These are phyloP conservation scores for Pachypsylla venusta DNA, from an alignment of 1,140 invertebrate genomes.

Conservation along the genomic window DNA sequence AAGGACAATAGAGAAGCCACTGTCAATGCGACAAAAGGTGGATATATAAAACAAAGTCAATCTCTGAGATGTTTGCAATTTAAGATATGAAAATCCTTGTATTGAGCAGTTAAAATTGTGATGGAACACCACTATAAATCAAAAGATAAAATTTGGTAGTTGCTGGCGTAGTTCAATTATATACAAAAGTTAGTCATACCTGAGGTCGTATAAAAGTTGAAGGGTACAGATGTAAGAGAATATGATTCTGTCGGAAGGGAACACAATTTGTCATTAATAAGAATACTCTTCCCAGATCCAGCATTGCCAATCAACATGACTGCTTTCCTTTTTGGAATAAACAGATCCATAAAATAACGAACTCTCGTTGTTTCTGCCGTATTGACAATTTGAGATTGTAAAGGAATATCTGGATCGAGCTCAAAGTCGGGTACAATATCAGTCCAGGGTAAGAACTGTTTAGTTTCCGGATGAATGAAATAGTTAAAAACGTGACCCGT, in stretches of 20 bases:
- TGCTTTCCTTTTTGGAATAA: conserved; percentile 64
- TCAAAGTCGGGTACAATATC: conserved; percentile 60
- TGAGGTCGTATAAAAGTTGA: conserved; percentile 93
- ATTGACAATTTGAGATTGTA: conserved; percentile 65
- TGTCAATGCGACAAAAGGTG: too few relatives aligned
- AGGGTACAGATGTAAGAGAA: conserved; percentile 72
- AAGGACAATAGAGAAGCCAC: too few relatives aligned
- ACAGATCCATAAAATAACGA: conserved; percentile 75
- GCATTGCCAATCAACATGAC: conserved; percentile 82
- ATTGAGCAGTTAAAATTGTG: too few relatives aligned
- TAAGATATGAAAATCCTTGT: too few relatives aligned
- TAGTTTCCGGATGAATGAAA: conserved; percentile 69
- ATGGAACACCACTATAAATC: too few relatives aligned
- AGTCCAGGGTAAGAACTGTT: conserved; percentile 75
- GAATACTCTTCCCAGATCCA: conserved; percentile 74
- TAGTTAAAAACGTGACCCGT: conserved; percentile 76
- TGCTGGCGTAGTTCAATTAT: too few relatives aligned
- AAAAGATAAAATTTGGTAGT: too few relatives aligned
- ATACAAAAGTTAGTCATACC: too few relatives aligned
- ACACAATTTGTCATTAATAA: conserved; percentile 68
- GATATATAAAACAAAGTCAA: too few relatives aligned
- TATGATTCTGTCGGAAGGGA: conserved; percentile 52
- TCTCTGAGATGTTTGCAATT: too few relatives aligned
- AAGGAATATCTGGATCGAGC: conserved; percentile 68
- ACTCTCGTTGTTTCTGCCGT: conserved; percentile 80